Percentiles rank a stretch among this genome's conserved stretches.
Conservation (phyloP, 2,888 invertebrate species). For the Lithophane leautieri region DNA sequence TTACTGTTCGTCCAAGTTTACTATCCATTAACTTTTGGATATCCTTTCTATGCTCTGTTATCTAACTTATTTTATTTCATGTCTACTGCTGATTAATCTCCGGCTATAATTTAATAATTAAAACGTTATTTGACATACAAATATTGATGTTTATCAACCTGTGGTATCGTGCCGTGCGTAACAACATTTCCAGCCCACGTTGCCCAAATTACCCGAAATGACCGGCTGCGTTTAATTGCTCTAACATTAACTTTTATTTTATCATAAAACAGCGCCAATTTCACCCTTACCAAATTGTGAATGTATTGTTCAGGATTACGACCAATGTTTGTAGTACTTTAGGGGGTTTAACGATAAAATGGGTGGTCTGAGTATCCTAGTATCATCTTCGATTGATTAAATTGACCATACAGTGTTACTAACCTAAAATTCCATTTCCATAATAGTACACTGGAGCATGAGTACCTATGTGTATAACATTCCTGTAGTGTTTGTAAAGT, state of each 20-base stretch:
- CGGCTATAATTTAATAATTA: constrained; percentile 12
- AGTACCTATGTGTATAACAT: constrained; percentile 10
- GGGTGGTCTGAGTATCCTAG: background rate
- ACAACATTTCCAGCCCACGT: constrained; percentile 38
- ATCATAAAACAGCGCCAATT: constrained; percentile 56
- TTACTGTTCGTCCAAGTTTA: constrained; percentile 37
- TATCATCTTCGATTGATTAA: constrained; percentile 16
- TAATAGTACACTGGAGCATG: background rate
- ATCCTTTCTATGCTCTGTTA: constrained; percentile 11
- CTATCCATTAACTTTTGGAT: constrained; percentile 8
- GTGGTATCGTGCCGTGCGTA: constrained; percentile 47
- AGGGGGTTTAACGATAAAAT: background rate
- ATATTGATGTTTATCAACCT: constrained; percentile 50
- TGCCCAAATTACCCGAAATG: constrained; percentile 57
- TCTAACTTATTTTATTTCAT: constrained; percentile 19
- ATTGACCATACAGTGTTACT: background rate
- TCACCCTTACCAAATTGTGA: constrained; percentile 38
- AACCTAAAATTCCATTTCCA: background rate
- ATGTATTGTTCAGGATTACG: constrained; percentile 28
- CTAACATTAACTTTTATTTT: constrained; percentile 67
- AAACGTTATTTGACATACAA: constrained; percentile 12
- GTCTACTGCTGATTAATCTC: constrained; percentile 21
- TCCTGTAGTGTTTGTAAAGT: constrained; percentile 15
- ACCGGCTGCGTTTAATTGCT: constrained; percentile 63
- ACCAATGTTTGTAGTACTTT: background rate